Evolutionary conservation across 2,113 vertebrate species (phyloP), one percentile per base, ranked within the genome.

Genomic region (Poeciliopsis occidentalis): DNA sequence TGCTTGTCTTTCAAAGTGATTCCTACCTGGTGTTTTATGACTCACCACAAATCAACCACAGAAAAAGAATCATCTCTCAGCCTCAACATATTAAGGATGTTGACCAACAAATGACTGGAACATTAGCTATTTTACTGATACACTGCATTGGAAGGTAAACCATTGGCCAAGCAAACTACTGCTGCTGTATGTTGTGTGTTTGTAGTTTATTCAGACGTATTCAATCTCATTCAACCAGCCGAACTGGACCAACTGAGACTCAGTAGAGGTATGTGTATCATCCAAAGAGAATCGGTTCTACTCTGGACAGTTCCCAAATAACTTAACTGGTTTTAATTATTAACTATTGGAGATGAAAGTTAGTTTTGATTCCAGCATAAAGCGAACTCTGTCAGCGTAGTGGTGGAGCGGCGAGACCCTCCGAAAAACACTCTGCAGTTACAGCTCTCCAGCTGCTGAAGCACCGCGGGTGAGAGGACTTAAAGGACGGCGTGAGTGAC

Each of bases 371-470:
- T 30, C 61, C 75, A 60, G 15, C 31, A 30, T 65, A 26, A 79
- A 85, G 68, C 32, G 76, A 84, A 79, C 71, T 70, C 39, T 60
- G 13, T 69, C 60, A 82, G 31, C 34, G 27, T 19, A 12, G 37
- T 51, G 37, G 61, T 26, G 12, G 81, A 73, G 78, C 30, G 27
- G 13, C 34, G 64, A 75, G 71, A 76, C 84, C 74, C 73, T 78
- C 61, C 63, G 15, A 79, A 82, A 79, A 67, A 70, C 78, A 68
- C 76, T 87, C 70, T 8, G 66, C 62, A 24, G 76, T 72, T 70
- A 73, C 71, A 54, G 64, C 65, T 70, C 86, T 85, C 81, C 79
- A 78, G 78, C 85, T 81, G 78, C 79, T 76, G 81, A 79, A 81
- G 80, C 81, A 79, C 84, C 70, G 77, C 73, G 77, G 73, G 79